Base-by-base conservation (phyloP, 2,113 vertebrate genomes). In the Saguinus imperator region DNA sequence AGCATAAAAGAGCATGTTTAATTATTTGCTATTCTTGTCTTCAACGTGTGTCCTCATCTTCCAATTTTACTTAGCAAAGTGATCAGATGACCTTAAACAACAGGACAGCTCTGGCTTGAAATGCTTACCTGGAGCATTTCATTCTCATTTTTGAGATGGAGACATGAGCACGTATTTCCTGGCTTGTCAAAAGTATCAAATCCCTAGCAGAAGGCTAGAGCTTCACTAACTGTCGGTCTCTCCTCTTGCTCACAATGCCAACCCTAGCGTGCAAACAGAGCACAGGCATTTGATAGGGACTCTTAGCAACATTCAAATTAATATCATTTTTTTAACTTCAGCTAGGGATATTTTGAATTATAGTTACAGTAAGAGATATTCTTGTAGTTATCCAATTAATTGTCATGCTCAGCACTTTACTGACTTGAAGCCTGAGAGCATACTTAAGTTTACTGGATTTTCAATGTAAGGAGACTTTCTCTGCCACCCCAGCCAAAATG, bases 321-420 rank as follows among this genome's bases (percentile, higher is more conserved):
- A 80, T 95, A 57, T 17, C n/a, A 66, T 68, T 90, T 93, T 92
- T 92, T 94, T 17, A 66, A 94, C 76, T 76, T 90, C 29, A 92
- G 85, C 57, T 12, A 68, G 57, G 88, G 58, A 73, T 94, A 87
- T 48, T 95, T 29, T 92, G 76, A 97, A 81, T 86, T 94, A 97
- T 68, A 90, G 96, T 94, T 95, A 95, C 64, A 94, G 91, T 95
- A 93, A 97, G 96, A 96, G 94, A 91, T 58, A 89, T 97, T 94
- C 91, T 98, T 96, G 96, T 97, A 95, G 75, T 87, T 91, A 80
- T 96, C 96, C 94, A 97, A 97, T 93, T 97, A 96, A 94, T 97
- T 91, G 91, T 97, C 96, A 96, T 40, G 72, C 83, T 93, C 86
- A 93, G 94, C 86, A 93, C 61, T 95, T 87, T 90, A 73, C n/a